A percentile compares a stretch with the other conserved stretches of the same genome.
These are phyloP conservation scores for Sander lucioperca DNA, from an alignment of 2,113 vertebrate genomes.

Conservation along the genomic window DNA sequence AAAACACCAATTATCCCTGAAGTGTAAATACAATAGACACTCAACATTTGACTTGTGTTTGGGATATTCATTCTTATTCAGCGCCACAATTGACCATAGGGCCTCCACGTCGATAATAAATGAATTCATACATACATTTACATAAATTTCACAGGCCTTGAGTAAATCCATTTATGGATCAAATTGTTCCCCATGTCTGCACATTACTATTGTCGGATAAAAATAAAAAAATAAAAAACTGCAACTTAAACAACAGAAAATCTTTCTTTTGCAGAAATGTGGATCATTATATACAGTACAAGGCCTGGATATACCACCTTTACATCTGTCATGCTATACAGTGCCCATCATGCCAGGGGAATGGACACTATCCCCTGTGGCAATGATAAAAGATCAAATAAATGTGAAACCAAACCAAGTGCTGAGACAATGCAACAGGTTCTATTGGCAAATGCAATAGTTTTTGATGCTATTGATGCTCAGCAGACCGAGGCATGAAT, in stretches of 20 bases:
- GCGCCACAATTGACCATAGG: slow-evolving; percentile 65
- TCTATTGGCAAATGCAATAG: slow-evolving; percentile 73
- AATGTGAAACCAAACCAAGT: slow-evolving; percentile 73
- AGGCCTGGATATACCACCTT: slow-evolving; percentile 78
- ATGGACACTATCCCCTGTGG: slow-evolving; percentile 56
- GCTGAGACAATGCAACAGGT: slow-evolving; percentile 73
- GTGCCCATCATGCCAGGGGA: slow-evolving; percentile 79
- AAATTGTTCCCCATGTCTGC: slow-evolving; percentile 59
- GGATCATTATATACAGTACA: slow-evolving; percentile 6
- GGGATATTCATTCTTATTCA: slow-evolving; percentile 72
- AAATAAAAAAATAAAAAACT: slow-evolving; percentile 9
- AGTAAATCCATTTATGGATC: slow-evolving; percentile 74
- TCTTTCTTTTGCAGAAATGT: slow-evolving; percentile 1
- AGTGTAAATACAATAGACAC: slow-evolving; percentile 71
- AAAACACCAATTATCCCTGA: slow-evolving; percentile 59
- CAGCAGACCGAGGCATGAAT: slow-evolving; percentile 66
- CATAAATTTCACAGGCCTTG: slow-evolving; percentile 72
- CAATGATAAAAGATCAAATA: slow-evolving; percentile 60
- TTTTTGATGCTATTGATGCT: slow-evolving; percentile 67
- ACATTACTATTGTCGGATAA: slow-evolving; percentile 27
- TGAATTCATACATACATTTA: slow-evolving; percentile 79
- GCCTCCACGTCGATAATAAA: slow-evolving; percentile 65
- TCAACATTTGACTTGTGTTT: slow-evolving; percentile 73
- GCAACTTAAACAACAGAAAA: slow-evolving; percentile 22
- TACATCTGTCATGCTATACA: slow-evolving; percentile 81